These are phyloP conservation scores for Drosophila conformis DNA, from an alignment of 2,888 invertebrate genomes.

Conservation along the genomic window DNA sequence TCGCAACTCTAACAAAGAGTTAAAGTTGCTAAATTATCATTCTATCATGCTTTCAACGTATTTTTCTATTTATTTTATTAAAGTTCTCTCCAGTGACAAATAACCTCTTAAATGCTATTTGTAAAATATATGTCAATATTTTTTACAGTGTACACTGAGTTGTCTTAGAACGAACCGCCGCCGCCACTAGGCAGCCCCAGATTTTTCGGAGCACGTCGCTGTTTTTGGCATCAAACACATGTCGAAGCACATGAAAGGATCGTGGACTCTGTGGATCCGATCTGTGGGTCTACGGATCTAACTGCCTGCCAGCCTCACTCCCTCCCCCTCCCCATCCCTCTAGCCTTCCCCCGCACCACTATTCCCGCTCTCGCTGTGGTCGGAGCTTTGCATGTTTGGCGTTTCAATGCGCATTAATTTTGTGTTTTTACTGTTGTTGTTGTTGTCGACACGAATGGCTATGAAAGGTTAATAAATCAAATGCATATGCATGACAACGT, in stretches of 20 bases:
- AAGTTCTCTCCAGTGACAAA: background rate
- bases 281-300: conserved; percentile 22
- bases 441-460: conserved; percentile 79
- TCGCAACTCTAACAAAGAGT: background rate
- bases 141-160: conserved; percentile 1
- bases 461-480: conserved; percentile 81
- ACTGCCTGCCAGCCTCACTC: conserved; percentile 1
- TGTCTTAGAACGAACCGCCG: conserved; percentile 57
- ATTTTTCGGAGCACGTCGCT: conserved; percentile 76
- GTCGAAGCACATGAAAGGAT: conserved; percentile 80
- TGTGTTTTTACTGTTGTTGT: conserved; percentile 51
- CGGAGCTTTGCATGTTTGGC: conserved; percentile 76
- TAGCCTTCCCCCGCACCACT: background rate
- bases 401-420: conserved; percentile 81
- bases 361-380: conserved; percentile 1
- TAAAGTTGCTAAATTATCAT: background rate
- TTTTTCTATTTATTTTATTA: background rate
- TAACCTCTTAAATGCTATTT: background rate
- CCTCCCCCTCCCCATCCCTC: background rate
- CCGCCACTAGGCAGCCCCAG: conserved; percentile 60
- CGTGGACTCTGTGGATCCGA: conserved; percentile 37
- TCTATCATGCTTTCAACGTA: background rate
- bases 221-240: conserved; percentile 79
- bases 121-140: background rate
- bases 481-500: conserved; percentile 75